A percentile compares a stretch with the other conserved stretches of the same genome.
Conservation (phyloP, 2,888 invertebrate species). For the Napeogenes sylphis region DNA sequence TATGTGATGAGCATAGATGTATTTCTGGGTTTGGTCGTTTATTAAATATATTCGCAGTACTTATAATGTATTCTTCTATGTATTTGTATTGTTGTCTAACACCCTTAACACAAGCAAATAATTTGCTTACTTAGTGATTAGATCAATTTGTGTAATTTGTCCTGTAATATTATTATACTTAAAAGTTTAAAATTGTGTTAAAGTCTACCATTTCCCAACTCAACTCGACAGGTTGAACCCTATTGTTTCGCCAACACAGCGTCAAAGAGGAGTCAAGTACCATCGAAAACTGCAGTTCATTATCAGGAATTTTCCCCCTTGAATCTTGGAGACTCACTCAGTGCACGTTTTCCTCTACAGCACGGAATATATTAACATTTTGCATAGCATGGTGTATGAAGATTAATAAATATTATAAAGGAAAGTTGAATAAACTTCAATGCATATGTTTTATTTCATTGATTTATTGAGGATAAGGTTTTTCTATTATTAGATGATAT, state of each 20-base stretch:
- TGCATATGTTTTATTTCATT: conserved; percentile 7
- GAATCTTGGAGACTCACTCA: conserved; percentile 25
- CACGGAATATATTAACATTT: conserved; percentile 13
- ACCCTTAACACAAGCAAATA: no score
- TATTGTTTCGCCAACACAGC: conserved; percentile 63
- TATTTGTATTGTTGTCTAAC: no score
- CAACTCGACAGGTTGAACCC: conserved; percentile 19
- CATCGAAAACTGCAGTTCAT: conserved; percentile 43
- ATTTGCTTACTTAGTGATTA: no score
- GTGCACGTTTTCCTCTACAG: conserved; percentile 19
- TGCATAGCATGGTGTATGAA: conserved; percentile 35
- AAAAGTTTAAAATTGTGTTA: conserved; percentile 1
- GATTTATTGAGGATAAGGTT: no score
- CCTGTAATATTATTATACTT: no score
- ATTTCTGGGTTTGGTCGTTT: no score
- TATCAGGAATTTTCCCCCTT: conserved; percentile 29
- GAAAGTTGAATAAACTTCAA: conserved; percentile 18
- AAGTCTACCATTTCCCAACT: not conserved
- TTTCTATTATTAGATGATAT: no score
- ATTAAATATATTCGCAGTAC: no score
- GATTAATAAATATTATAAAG: conserved; percentile 23
- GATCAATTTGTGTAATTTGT: no score
- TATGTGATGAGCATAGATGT: no score
- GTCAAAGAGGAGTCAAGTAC: conserved; percentile 47
- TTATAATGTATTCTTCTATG: no score